Evolutionary conservation across 2,797 vertebrate species (phyloP), one percentile per base, ranked within the genome.

Genomic region (Leptatherina wallacei): DNA sequence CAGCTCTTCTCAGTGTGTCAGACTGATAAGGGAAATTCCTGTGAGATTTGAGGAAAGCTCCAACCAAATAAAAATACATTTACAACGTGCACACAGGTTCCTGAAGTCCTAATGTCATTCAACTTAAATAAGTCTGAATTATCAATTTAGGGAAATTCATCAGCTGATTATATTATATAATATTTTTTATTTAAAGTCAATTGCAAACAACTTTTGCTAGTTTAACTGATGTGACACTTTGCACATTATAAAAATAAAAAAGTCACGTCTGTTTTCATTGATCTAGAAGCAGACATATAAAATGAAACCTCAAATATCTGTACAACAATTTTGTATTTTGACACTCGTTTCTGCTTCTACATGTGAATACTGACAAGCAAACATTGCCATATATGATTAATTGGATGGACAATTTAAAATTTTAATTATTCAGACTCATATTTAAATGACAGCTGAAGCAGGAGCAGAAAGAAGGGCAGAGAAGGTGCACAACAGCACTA

Each of bases 381-480:
- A 61, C 7, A 49, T 27, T 44, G 40, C 38, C 56, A 71, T 75
- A 33, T 61, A 36, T 55, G 55, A 81, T 83, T 69, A 77, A 66
- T 36, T 75, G 33, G 38, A 70, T 63, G 32, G 55, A 66, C 77
- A 13, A 60, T 81, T 81, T 82, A 0, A 73, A 68, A 81, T 78
- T 16, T 3, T 56, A 77, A 82, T 82, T 68, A 78, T 86, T 85
- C 67, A 36, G 44, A 71, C 58, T 68, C 36, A 40, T 64, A 71
- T 68, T 58, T 35, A 69, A 86, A 73, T 80, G 80, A 75, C 80
- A 83, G 78, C 16, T 69, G 73, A 78, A 56, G 78, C 61, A 54
- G 65, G 61, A 38, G 60, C 55, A 74, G 42, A 71, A 59, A 65
- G 59, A 60, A 79, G 70, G 70, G 73, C 71, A 73, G 60, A 68